Conservation (phyloP, 2,113 vertebrate genomes). For the Albula goreensis region DNA sequence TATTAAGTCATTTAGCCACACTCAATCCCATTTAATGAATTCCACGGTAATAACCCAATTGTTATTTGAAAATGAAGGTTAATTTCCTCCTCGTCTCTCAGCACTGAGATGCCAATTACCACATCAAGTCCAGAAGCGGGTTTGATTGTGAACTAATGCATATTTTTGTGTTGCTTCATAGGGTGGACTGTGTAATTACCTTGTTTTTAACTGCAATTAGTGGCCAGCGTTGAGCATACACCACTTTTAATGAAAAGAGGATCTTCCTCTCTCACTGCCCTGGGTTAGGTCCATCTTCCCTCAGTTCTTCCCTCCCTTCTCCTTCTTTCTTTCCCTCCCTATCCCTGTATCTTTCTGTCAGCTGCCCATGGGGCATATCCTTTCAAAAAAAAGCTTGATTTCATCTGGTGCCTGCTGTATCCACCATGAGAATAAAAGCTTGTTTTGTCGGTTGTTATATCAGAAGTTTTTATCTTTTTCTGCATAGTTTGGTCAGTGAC, state of each 20-base stretch:
- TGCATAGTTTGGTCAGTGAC: not conserved
- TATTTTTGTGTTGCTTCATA: conserved; percentile 65
- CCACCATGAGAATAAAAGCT: not conserved
- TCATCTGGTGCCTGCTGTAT: not conserved
- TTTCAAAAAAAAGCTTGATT: not conserved
- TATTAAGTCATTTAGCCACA: conserved; percentile 86
- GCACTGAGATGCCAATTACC: conserved; percentile 84
- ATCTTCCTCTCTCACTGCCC: conserved; percentile 44
- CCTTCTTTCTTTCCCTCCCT: not conserved
- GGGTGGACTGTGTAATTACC: conserved; percentile 77
- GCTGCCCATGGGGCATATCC: not conserved
- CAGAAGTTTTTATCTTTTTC: not conserved
- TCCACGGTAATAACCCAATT: conserved; percentile 83
- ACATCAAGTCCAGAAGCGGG: conserved; percentile 70
- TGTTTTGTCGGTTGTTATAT: not conserved
- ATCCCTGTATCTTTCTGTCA: not conserved
- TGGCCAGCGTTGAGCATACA: conserved; percentile 68
- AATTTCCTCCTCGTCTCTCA: conserved; percentile 93
- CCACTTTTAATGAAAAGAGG: conserved; percentile 56
- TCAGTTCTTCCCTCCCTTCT: not conserved
- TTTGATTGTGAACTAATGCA: conserved; percentile 64
- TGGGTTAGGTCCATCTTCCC: not conserved
- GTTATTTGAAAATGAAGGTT: conserved; percentile 89
- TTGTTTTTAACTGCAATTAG: conserved; percentile 82
- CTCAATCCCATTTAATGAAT: conserved; percentile 84